Conservation (phyloP, 1,140 invertebrate genomes). For the Ceratina japonica region DNA sequence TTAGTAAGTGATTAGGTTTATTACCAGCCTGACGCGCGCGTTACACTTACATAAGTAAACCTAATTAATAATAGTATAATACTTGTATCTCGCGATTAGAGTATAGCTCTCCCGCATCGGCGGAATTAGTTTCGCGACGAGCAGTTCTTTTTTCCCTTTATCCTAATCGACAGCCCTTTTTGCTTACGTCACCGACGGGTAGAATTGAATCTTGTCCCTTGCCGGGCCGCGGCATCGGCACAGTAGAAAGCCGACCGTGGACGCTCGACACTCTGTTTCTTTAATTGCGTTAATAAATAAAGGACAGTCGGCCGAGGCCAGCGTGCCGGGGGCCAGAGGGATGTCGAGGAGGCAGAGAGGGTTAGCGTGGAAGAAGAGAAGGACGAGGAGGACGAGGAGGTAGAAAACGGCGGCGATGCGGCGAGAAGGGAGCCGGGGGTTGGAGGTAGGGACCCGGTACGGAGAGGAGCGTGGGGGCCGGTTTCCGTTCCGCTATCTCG, state of each 20-base stretch:
- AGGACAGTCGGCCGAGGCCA: constrained; percentile 65
- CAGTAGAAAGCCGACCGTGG: constrained; percentile 59
- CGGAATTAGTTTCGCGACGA: too few species aligned
- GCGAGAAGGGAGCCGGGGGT: neutral
- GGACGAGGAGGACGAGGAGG: neutral
- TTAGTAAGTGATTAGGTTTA: too few species aligned
- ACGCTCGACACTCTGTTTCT: constrained; percentile 55
- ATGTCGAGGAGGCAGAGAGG: neutral
- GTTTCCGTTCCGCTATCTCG: constrained; percentile 41
- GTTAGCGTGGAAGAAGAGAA: neutral
- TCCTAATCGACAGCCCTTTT: constrained; percentile 5
- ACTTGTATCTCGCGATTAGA: too few species aligned
- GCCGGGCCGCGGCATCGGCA: constrained; percentile 60
- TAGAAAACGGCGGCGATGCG: neutral
- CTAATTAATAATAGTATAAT: too few species aligned
- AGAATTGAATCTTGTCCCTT: constrained; percentile 46
- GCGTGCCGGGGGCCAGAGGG: neutral
- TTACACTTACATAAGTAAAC: too few species aligned
- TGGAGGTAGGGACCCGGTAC: constrained; percentile 29
- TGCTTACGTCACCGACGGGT: constrained; percentile 1
- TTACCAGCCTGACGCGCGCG: too few species aligned
- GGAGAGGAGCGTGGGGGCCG: constrained; percentile 28
- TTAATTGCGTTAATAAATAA: constrained; percentile 80
- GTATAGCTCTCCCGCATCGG: too few species aligned
- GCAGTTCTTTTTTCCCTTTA: too few species aligned